Evolutionary conservation across 2,888 invertebrate species (phyloP).

Genomic region (Euproctis similis): DNA sequence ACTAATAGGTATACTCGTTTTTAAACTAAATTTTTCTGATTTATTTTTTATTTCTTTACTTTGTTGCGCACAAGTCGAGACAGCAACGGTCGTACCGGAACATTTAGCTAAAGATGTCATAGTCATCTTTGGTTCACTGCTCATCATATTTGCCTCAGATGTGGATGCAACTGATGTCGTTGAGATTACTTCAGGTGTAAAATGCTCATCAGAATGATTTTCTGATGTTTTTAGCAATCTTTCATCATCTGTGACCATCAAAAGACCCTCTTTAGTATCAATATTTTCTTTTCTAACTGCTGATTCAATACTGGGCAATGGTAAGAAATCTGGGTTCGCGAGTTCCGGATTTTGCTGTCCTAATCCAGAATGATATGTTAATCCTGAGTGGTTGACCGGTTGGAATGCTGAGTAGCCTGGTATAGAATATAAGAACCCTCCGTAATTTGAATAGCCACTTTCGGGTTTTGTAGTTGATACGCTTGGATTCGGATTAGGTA

Average conservation of each 20-base stretch:
- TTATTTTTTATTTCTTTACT: slow-evolving; percentile 51
- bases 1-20: slow-evolving; percentile 69
- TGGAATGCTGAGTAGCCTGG: slow-evolving; percentile 70
- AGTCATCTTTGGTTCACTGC: slow-evolving; percentile 46
- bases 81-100: slow-evolving; percentile 44
- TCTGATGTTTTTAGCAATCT: slow-evolving; percentile 13
- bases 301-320: slow-evolving; percentile 13
- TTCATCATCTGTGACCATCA: slow-evolving; percentile 14
- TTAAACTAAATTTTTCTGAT: slow-evolving; percentile 58
- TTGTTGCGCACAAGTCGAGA: slow-evolving; percentile 18
- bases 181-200: slow-evolving; percentile 49
- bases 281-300: slow-evolving; percentile 17
- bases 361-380: slow-evolving; percentile 37
- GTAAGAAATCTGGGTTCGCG: slow-evolving; percentile 30
- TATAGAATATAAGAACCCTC: slow-evolving; percentile 57
- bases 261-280: slow-evolving; percentile 19
- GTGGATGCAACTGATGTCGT: slow-evolving; percentile 13
- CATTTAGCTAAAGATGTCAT: slow-evolving; percentile 50
- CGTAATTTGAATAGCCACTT: slow-evolving; percentile 49
- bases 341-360: slow-evolving; percentile 35
- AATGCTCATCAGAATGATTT: slow-evolving; percentile 58
- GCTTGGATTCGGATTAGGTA: slow-evolving; percentile 65
- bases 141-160: slow-evolving; percentile 26
- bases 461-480: slow-evolving; percentile 53
- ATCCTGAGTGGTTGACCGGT: slow-evolving; percentile 31